Base-by-base conservation (phyloP, 1,140 invertebrate genomes). In the Atopsyche davidsoni region DNA sequence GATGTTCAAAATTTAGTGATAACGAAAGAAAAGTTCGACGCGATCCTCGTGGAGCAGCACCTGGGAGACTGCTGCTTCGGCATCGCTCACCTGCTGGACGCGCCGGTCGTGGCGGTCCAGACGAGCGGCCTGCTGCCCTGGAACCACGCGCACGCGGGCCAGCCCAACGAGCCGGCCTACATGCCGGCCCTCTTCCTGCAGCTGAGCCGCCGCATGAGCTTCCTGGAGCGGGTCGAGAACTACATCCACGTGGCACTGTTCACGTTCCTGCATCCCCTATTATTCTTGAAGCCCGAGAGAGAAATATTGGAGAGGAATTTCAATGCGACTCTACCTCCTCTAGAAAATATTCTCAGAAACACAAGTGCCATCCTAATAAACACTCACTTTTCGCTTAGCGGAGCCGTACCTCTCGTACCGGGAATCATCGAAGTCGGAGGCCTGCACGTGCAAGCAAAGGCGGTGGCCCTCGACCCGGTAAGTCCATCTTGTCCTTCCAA, bases 21-120 rank as follows among this genome's bases (percentile, higher is more conserved):
- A 4, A 63, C 58, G 21, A 60, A 63, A 3, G 63, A 75, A 14
- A 72, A 72, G 21, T 86, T 81, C 43, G 83, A 86, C 58, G 17
- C 85, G 1, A 61, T 86, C 1, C 59, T 86, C 4, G 72, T 77
- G 0, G 82, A 86, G 58, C 72, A 72, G 23, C 85, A 85, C 55
- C 79, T 76, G 36, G 77, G 75, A 2, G 80, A 86, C 39, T 86
- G 83, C 51, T 75, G 80, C 54, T 58, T 85, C 23, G 77, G 71
- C 4, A 62, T 85, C 19, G 62, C 71, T 1, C 65, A 79, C 56
- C 57, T 71, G 14, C 70, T 83, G 35, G 59, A 72, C 9, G 75
- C 72, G 1, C 81, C 82, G 0, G 68, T 77, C 1, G 62, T 87
- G 1, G 67, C 63, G 0, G 13, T 86, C 3, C 75, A 75, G 6